phyloP scores from a whole-genome alignment of 2,888 invertebrate genomes.

The Bugulina stolonifera region DNA sequence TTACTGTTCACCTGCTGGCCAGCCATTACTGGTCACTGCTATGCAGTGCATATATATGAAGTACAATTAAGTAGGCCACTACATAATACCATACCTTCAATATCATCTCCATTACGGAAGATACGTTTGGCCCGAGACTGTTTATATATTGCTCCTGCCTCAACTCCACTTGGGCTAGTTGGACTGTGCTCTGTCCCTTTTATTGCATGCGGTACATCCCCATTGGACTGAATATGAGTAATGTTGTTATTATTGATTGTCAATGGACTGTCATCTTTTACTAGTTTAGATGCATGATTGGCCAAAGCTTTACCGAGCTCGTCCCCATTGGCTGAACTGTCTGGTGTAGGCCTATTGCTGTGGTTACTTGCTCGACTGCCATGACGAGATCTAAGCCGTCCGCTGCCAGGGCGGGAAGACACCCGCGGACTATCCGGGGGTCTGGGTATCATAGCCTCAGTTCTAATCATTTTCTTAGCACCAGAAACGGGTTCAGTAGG shows the following conservation, averaged over 20 bases:
- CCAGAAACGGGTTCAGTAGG: conserved; percentile 13
- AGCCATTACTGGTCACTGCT: no score
- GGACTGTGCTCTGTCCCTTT: background rate
- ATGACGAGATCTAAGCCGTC: background rate
- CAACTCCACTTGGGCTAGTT: background rate
- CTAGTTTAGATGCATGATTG: background rate
- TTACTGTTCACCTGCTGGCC: no score
- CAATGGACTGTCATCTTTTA: background rate
- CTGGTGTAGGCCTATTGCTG: conserved; percentile 20
- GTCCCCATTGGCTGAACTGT: conserved; percentile 12
- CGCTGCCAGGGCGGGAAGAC: conserved; percentile 21
- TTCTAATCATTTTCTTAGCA: background rate
- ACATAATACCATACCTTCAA: background rate
- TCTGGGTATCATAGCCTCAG: background rate
- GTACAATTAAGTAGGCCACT: no score
- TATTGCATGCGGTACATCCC: background rate
- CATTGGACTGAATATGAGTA: background rate
- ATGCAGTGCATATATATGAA: no score
- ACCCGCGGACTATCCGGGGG: conserved; percentile 23
- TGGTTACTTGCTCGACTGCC: conserved; percentile 20
- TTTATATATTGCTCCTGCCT: background rate
- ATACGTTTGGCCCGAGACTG: background rate
- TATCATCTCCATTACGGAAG: background rate
- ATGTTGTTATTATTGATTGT: background rate
- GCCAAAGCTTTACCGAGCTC: conserved; percentile 4